A percentile compares a stretch with the other conserved stretches of the same genome.
These are phyloP conservation scores for Oopsacas minuta DNA, from an alignment of 37 sponge, comb jelly and placozoan species.

Conservation along the genomic window DNA sequence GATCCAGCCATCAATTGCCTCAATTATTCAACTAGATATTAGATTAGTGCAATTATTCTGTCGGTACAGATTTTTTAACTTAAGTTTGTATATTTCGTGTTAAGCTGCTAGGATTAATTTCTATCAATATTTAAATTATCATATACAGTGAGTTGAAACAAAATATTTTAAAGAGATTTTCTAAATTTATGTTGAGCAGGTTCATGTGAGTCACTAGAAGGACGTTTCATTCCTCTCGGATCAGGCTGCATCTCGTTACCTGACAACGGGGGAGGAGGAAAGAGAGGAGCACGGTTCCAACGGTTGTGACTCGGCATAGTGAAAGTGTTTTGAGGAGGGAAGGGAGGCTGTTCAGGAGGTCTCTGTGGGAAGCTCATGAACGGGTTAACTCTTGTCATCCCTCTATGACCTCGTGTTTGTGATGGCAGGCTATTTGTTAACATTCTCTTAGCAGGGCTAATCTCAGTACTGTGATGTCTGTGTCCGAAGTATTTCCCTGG, in stretches of 20 bases:
- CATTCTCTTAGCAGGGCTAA: background rate
- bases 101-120: too few relatives aligned
- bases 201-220: background rate
- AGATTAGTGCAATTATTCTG: too few relatives aligned
- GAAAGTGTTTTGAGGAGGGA: background rate
- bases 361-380: background rate
- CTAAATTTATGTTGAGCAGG: background rate
- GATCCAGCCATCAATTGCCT: background rate
- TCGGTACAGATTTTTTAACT: too few relatives aligned
- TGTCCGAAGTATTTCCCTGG: background rate
- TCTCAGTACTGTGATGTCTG: background rate
- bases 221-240: background rate
- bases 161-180: background rate
- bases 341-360: background rate
- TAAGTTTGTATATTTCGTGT: too few relatives aligned
- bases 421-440: background rate
- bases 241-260: background rate
- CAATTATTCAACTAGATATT: background rate
- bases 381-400: background rate
- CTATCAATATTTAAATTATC: background rate
- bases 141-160: background rate
- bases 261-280: background rate
- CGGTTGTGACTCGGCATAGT: background rate
- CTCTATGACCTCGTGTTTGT: background rate
- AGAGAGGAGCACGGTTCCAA: background rate